phyloP scores from a whole-genome alignment of 2,888 invertebrate species.

The Cataglyphis altisquamis region DNA sequence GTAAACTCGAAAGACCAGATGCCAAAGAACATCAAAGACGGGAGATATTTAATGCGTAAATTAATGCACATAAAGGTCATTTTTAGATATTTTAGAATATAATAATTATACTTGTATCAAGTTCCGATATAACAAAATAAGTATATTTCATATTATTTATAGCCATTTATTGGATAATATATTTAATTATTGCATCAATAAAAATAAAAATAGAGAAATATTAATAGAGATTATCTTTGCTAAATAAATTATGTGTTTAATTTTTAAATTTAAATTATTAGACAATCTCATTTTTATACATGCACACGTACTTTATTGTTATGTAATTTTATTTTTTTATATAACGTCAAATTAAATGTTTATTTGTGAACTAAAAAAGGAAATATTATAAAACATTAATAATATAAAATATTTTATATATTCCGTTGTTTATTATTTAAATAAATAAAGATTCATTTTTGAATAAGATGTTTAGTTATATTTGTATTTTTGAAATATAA shows the following conservation, averaged over 20 bases:
- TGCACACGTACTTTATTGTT: not conserved
- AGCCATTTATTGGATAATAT: not conserved
- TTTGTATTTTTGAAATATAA: not conserved
- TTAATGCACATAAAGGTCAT: not conserved
- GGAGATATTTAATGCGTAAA: not conserved
- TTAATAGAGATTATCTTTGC: not conserved
- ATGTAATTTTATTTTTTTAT: not conserved
- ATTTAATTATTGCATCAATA: not conserved
- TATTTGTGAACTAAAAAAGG: not conserved
- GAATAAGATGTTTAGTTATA: not conserved
- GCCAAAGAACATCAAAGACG: not conserved
- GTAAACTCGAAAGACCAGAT: not conserved
- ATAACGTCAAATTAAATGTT: not conserved
- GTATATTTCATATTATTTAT: too few relatives aligned
- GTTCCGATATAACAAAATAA: not conserved
- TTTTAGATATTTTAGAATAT: not conserved
- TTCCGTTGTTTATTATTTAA: not conserved
- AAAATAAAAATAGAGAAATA: not conserved
- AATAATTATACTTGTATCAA: not conserved
- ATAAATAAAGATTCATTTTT: not conserved
- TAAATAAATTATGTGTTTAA: not conserved
- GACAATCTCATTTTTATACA: not conserved
- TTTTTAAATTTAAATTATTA: conserved; percentile 1
- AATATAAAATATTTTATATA: not conserved
- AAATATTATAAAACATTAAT: not conserved